phyloP scores from a whole-genome alignment of 2,797 vertebrate genomes.

The Cryptoblepharus egeriae region DNA sequence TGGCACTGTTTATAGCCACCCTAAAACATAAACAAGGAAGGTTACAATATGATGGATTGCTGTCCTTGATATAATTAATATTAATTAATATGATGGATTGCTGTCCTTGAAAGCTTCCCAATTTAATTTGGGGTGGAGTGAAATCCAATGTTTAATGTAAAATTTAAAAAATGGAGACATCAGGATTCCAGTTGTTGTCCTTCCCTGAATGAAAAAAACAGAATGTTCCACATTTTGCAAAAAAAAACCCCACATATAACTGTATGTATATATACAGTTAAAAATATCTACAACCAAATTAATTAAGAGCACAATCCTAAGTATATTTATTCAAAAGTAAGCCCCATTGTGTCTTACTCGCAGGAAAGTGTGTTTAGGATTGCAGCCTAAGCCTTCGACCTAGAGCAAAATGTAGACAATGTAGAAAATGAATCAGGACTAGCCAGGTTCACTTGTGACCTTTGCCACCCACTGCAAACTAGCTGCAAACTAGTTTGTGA shows the following conservation, averaged over 20 bases:
- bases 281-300: neutral
- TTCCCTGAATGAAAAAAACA: neutral
- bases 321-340: too few species aligned
- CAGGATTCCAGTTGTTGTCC: neutral
- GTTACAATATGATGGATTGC: neutral
- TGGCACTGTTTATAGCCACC: neutral
- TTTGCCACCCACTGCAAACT: too few species aligned
- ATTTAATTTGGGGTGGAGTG: neutral
- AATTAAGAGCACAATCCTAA: neutral
- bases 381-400: too few species aligned
- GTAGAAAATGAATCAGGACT: too few species aligned
- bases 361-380: too few species aligned
- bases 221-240: conserved; percentile 2
- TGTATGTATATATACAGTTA: too few species aligned
- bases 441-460: too few species aligned
- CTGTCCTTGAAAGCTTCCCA: neutral
- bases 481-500: too few species aligned
- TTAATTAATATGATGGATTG: neutral
- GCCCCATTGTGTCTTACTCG: too few species aligned
- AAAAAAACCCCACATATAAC: too few species aligned
- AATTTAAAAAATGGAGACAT: neutral
- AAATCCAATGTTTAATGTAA: conserved; percentile 2
- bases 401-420: too few species aligned
- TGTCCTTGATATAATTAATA: too few species aligned
- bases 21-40: conserved; percentile 12